A percentile compares a stretch with the other conserved stretches of the same genome.
Evolutionary conservation across 1,140 invertebrate genomes (phyloP).

Genomic region (Capitella teleta): DNA sequence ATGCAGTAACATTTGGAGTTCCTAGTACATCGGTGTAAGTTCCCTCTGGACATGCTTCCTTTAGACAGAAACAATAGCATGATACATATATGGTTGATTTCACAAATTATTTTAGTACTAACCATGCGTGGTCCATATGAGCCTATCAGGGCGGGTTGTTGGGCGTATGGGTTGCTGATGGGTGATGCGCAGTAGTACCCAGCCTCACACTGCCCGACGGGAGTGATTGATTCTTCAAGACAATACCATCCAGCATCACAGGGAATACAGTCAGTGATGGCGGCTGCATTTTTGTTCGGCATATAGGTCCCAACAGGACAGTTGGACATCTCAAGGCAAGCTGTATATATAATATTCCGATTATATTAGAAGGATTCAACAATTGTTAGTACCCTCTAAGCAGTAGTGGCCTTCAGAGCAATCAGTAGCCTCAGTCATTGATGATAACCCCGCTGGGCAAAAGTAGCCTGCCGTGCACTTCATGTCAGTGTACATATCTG

Average conservation of each 20-base stretch:
- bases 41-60: constrained; percentile 26
- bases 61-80: not conserved
- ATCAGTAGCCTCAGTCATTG: constrained; percentile 19
- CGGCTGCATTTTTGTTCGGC: constrained; percentile 18
- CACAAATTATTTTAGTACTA: too few species aligned
- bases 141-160: constrained; percentile 23
- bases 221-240: constrained; percentile 20
- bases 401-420: constrained; percentile 30
- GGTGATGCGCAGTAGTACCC: constrained; percentile 35
- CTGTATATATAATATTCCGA: constrained; percentile 14
- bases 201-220: constrained; percentile 20
- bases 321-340: constrained; percentile 27
- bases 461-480: constrained; percentile 28
- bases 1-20: constrained; percentile 24
- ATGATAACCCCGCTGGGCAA: constrained; percentile 22
- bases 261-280: constrained; percentile 24
- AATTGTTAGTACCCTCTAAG: constrained; percentile 22
- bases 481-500: constrained; percentile 28
- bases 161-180: constrained; percentile 23
- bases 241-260: constrained; percentile 34
- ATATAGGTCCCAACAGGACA: constrained; percentile 33
- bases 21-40: constrained; percentile 25
- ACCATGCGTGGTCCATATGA: constrained; percentile 22
- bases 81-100: constrained; percentile 9
- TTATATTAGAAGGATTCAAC: not conserved